Evolutionary conservation across 2,113 vertebrate genomes (phyloP).

Genomic region (Henicopernis longicauda): DNA sequence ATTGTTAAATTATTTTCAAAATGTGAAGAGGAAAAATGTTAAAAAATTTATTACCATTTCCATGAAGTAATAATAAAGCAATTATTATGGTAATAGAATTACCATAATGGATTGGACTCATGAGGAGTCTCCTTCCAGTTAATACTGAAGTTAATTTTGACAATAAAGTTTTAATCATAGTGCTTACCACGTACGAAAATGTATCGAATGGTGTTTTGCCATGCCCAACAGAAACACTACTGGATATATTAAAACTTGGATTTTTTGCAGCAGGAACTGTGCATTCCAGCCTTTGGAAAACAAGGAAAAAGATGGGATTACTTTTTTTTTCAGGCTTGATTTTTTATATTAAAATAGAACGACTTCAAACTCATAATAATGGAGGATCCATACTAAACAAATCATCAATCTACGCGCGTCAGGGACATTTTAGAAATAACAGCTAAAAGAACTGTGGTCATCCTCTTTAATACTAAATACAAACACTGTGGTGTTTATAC

Average conservation of each 20-base stretch:
- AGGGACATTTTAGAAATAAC: not conserved
- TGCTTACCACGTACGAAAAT: slow-evolving; percentile 91
- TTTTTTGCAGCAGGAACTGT: slow-evolving; percentile 73
- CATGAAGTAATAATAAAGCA: not conserved
- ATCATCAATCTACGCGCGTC: not conserved
- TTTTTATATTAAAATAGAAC: not conserved
- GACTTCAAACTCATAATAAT: not conserved
- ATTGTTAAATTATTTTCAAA: not conserved
- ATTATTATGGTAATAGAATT: not conserved
- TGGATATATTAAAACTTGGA: slow-evolving; percentile 74
- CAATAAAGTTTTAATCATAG: not conserved
- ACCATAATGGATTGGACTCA: not conserved
- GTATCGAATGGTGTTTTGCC: slow-evolving; percentile 71
- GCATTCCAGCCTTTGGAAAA: slow-evolving; percentile 84
- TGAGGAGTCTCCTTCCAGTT: not conserved
- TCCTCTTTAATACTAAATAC: not conserved
- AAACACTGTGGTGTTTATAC: not conserved
- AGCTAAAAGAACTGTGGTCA: not conserved
- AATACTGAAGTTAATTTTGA: not conserved
- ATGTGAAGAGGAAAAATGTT: not conserved
- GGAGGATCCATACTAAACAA: not conserved
- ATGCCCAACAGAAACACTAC: slow-evolving; percentile 81
- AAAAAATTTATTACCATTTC: not conserved
- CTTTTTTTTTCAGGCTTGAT: not conserved
- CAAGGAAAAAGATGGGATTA: slow-evolving; percentile 25